Base-by-base conservation (phyloP, 1,140 invertebrate genomes). In the Dendrolimus punctatus region DNA sequence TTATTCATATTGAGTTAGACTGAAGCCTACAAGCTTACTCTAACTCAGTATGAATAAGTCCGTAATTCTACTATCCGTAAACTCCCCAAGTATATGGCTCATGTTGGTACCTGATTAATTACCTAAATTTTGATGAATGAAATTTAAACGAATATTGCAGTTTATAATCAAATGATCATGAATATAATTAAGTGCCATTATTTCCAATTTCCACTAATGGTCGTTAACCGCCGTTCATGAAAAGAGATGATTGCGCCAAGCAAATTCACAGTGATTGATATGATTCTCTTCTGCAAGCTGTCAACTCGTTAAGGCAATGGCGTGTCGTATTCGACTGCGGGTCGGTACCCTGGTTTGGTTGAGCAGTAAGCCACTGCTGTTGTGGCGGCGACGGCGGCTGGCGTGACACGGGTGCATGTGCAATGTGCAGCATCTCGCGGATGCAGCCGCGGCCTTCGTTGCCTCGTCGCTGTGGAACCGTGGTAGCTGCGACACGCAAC, bases 401-500 rank as follows among this genome's bases (percentile, higher is more conserved):
- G 6, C 48, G 54, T 49, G 42, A 10, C 47, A 45, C 50, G 61
- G 48, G 53, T 66, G 71, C 59, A 64, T 65, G 55, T 68, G 64
- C 60, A 56, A 46, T 40, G 52, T 58, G 64, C 66, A 60, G 58
- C 80, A 71, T 75, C 69, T 76, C 62, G 66, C 66, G 70, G 70
- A 72, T 77, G 70, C 75, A 66, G 66, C 63, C 60, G 64, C 66
- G 65, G 62, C 62, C 62, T 66, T 64, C 71, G 67, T 55, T 10
- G 5, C 23, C 10, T 39, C 5, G 39, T 39, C 9, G 64, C 61
- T 66, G 58, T 57, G 64, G 23, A 23, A 23, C 23, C 53, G 52
- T 53, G 56, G 54, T 57, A 56, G 57, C 61, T 65, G 60, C 66
- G 65, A 65, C 68, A 64, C 57, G 65, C 61, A 55, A 67, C 58